These are phyloP conservation scores for Latrodectus hesperus DNA, from an alignment of 2,888 invertebrate species.

Conservation along the genomic window DNA sequence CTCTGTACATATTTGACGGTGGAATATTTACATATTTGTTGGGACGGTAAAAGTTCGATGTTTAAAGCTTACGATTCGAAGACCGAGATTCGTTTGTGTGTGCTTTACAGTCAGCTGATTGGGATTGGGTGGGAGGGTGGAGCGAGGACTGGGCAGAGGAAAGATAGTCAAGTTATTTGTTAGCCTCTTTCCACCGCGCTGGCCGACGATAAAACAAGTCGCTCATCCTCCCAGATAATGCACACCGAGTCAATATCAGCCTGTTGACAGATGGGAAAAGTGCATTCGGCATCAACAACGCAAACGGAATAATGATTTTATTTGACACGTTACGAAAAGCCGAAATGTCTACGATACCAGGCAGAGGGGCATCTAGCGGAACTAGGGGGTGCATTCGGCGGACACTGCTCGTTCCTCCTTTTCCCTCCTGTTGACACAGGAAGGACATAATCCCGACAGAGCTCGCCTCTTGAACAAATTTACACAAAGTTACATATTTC, in stretches of 20 bases:
- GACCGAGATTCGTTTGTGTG: conserved; percentile 49
- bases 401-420: neutral
- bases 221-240: conserved; percentile 51
- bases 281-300: conserved; percentile 40
- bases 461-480: conserved; percentile 2
- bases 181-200: conserved; percentile 25
- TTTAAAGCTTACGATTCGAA: conserved; percentile 55
- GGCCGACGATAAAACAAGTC: conserved; percentile 63
- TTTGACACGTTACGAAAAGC: conserved; percentile 64
- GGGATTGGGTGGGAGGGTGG: conserved; percentile 17
- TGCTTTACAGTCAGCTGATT: conserved; percentile 65
- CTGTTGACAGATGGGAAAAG: conserved; percentile 52
- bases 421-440: conserved; percentile 6
- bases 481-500: neutral
- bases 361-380: conserved; percentile 8
- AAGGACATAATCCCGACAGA: conserved; percentile 28
- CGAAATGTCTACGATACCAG: conserved; percentile 28
- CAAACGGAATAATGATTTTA: conserved; percentile 53
- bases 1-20: conserved; percentile 67
- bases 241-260: conserved; percentile 58
- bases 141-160: conserved; percentile 12
- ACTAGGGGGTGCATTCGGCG: neutral
- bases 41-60: conserved; percentile 60
- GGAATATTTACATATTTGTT: conserved; percentile 69
- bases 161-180: conserved; percentile 57